Conservation (phyloP, 1,140 invertebrate species). For the Macrotrachela quadricornifera region DNA sequence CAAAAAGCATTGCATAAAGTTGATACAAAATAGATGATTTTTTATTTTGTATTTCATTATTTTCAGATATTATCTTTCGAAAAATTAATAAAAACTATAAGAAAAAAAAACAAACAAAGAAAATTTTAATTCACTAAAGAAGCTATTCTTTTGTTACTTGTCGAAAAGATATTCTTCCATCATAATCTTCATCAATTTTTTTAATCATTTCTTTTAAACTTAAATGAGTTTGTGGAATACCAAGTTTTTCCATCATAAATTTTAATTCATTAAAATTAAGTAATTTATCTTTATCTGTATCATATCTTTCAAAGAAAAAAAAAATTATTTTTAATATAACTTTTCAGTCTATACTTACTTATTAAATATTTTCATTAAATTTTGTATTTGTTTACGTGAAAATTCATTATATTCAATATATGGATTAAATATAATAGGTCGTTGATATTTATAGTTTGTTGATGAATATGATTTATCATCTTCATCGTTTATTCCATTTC, state of each 20-base stretch:
- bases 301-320: slow-evolving; percentile 43
- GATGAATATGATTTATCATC: too few relatives aligned
- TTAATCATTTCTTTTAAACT: slow-evolving; percentile 75
- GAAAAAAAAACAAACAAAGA: neutral
- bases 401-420: slow-evolving; percentile 81
- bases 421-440: slow-evolving; percentile 39
- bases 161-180: slow-evolving; percentile 8
- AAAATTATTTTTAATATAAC: too few relatives aligned
- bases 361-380: slow-evolving; percentile 5
- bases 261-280: slow-evolving; percentile 69
- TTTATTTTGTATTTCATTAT: neutral
- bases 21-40: neutral
- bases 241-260: slow-evolving; percentile 84
- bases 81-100: slow-evolving; percentile 6
- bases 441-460: too few relatives aligned
- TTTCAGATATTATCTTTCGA: neutral
- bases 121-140: too few relatives aligned
- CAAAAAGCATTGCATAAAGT: slow-evolving; percentile 18
- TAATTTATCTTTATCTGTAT: slow-evolving; percentile 60
- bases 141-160: neutral
- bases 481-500: too few relatives aligned
- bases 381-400: slow-evolving; percentile 41
- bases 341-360: neutral
- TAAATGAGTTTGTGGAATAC: slow-evolving; percentile 74
- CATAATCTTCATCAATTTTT: slow-evolving; percentile 12